Evolutionary conservation across 2,888 invertebrate species (phyloP).

Genomic region (Eustalomyia histrio): DNA sequence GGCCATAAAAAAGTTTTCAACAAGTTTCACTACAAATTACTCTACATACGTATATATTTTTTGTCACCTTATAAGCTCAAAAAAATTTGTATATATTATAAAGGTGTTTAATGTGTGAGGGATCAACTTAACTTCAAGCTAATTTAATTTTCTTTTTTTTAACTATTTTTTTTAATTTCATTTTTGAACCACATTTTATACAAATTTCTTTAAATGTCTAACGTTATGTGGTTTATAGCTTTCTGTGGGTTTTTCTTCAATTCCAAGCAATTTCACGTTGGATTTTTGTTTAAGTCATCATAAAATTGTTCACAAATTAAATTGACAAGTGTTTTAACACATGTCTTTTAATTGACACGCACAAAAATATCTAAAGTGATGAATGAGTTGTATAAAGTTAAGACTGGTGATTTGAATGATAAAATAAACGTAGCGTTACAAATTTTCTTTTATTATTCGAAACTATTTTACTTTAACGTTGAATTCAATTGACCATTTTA

Average conservation of each 20-base stretch:
- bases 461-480: not conserved
- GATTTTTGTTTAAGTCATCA: not conserved
- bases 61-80: conserved; percentile 23
- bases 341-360: conserved; percentile 69
- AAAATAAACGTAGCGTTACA: not conserved
- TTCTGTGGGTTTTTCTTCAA: conserved; percentile 11
- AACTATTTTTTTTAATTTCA: not conserved
- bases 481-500: not conserved
- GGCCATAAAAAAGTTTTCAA: conserved; percentile 40
- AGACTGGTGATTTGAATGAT: not conserved
- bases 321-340: conserved; percentile 70
- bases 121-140: not conserved
- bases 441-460: not conserved
- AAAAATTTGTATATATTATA: not conserved
- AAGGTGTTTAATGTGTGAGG: conserved; percentile 3
- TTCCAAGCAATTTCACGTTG: conserved; percentile 18
- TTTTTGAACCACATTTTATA: not conserved
- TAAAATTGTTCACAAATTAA: conserved; percentile 40
- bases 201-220: conserved; percentile 2
- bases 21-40: conserved; percentile 56
- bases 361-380: conserved; percentile 49
- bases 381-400: conserved; percentile 11
- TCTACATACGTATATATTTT: conserved; percentile 5
- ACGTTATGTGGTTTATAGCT: not conserved
- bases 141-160: conserved; percentile 3